Percentiles rank a stretch among this genome's conserved stretches.
Conservation (phyloP, 2,888 invertebrate species). For the Arenicola marina region DNA sequence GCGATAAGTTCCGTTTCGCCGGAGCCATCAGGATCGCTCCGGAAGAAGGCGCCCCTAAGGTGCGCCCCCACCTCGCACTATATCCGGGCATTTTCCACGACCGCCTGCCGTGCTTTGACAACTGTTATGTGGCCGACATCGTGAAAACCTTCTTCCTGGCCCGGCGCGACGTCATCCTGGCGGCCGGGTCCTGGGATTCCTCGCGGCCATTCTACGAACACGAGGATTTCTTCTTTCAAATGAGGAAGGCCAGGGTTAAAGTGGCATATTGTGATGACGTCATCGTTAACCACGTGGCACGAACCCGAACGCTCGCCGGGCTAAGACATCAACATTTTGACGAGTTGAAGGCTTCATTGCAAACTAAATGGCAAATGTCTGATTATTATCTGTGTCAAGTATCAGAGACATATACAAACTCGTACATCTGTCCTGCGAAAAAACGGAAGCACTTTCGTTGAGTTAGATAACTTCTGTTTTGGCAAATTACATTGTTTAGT, state of each 20-base stretch:
- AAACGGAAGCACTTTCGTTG: background rate
- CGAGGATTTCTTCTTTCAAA: constrained; percentile 16
- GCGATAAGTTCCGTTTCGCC: background rate
- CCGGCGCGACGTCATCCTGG: constrained; percentile 5
- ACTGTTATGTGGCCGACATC: constrained; percentile 9
- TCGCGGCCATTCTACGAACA: constrained; percentile 14
- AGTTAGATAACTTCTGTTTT: no score
- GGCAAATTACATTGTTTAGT: no score
- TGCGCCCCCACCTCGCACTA: background rate
- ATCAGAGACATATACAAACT: background rate
- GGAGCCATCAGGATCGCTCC: constrained; percentile 9
- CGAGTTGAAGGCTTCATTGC: background rate
- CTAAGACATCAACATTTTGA: background rate
- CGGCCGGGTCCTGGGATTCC: constrained; percentile 13
- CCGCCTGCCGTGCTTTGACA: background rate
- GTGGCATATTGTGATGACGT: constrained; percentile 9
- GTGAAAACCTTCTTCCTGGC: constrained; percentile 17
- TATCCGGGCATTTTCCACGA: constrained; percentile 15
- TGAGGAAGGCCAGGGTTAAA: constrained; percentile 7
- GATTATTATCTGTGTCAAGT: background rate
- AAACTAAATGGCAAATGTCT: background rate
- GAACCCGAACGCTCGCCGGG: background rate
- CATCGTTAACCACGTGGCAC: constrained; percentile 4
- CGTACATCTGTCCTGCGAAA: background rate
- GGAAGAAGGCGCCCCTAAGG: no score